phyloP scores from a whole-genome alignment of 2,797 vertebrate species.

The Scarus forsteni region DNA sequence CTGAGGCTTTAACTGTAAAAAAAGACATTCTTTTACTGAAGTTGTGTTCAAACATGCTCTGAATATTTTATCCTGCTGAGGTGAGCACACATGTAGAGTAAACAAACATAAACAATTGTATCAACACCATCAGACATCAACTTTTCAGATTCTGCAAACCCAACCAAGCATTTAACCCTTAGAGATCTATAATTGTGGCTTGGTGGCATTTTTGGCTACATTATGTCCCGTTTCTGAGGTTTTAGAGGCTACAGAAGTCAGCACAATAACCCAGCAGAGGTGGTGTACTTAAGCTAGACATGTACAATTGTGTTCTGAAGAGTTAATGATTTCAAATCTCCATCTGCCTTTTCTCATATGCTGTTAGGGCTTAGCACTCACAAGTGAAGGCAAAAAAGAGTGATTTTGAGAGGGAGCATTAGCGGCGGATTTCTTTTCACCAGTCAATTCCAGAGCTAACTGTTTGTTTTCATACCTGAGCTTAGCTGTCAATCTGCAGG shows the following conservation, averaged over 20 bases:
- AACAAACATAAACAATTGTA: constrained; percentile 77
- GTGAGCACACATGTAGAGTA: constrained; percentile 68
- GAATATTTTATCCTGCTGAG: constrained; percentile 63
- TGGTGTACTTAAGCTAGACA: constrained; percentile 52
- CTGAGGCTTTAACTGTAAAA: constrained; percentile 48
- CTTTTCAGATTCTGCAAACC: constrained; percentile 54
- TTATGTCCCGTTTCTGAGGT: constrained; percentile 29
- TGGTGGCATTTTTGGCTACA: constrained; percentile 46
- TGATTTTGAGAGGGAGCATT: constrained; percentile 71
- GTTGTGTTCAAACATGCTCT: constrained; percentile 78
- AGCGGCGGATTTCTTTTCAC: constrained; percentile 84
- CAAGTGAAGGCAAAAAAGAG: constrained; percentile 3
- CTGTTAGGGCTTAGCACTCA: constrained; percentile 66
- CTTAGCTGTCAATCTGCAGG: constrained; percentile 92
- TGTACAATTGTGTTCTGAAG: constrained; percentile 60
- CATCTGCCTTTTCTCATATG: constrained; percentile 59
- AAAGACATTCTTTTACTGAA: constrained; percentile 65
- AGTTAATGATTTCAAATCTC: constrained; percentile 76
- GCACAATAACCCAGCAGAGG: constrained; percentile 47
- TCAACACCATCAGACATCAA: constrained; percentile 64
- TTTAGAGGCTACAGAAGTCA: constrained; percentile 33
- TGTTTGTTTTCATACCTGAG: constrained; percentile 91
- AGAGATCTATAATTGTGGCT: constrained; percentile 62
- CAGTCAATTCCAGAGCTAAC: constrained; percentile 84
- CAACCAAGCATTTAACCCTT: constrained; percentile 56